Base-by-base conservation (phyloP, 2,113 vertebrate species). In the Todiramphus chloris region DNA sequence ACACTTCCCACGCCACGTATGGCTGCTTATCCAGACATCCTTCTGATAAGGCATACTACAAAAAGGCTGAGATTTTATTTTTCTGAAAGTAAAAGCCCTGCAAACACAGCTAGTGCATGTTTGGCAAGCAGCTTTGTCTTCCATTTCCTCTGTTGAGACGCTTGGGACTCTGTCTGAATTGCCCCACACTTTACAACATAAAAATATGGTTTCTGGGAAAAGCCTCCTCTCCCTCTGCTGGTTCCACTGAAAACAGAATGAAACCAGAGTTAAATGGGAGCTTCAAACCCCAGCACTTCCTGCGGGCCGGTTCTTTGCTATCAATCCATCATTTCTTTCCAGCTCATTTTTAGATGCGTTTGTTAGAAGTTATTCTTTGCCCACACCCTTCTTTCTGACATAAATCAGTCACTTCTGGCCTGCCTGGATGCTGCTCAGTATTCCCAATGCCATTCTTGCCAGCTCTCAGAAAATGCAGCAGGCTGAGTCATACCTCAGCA, bases 311-410 rank as follows among this genome's bases (percentile, higher is more conserved):
- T 30, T 92, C 76, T 75, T 84, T 50, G 5, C 41, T 68, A 82
- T 55, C 63, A 83, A 85, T 92, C 82, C 72, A 81, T 95, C 87
- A 78, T 92, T 96, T 88, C 83, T 91, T 85, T 64, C 89, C 55
- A 77, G 95, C 72, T 91, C 94, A 55, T 91, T 96, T 96, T 94
- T 21, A 89, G 81, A 84, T 89, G 81, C 41, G 33, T 94, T 96
- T 93, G 75, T 94, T 87, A 82, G n/a, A 28, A 44, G 55, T 46
- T 69, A 2, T 62, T 67, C 44, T 55, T 63, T 87, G 75, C 62
- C 81, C 84, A 35, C 63, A 58, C 67, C 92, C 91, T 93, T 89
- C 51, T 90, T 67, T 18, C 63, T 91, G 75, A 24, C 75, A 83
- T 93, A 88, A 94, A 96, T 95, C 87, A 79, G 25, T 55, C 2